Evolutionary conservation across 1,140 invertebrate species (phyloP).

Genomic region (Lepidurus couesii): DNA sequence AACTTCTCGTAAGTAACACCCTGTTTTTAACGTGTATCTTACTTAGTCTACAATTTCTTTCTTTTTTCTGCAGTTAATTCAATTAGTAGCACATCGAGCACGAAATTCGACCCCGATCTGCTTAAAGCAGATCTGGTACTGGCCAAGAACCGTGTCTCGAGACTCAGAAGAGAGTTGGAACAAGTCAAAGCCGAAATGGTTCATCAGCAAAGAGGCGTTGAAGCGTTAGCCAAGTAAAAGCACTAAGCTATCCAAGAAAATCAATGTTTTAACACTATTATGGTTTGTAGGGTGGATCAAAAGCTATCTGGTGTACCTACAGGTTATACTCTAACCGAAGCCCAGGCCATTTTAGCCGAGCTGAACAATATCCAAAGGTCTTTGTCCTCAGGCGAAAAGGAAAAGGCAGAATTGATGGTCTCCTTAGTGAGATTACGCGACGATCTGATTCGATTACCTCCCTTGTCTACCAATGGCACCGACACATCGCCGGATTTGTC

Average conservation of each 20-base stretch:
- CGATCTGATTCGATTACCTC: constrained; percentile 76
- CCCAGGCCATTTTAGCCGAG: constrained; percentile 88
- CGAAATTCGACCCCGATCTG: constrained; percentile 89
- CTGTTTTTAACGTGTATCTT: constrained; percentile 20
- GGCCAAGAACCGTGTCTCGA: constrained; percentile 78
- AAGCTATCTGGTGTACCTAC: constrained; percentile 76
- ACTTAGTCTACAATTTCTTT: constrained; percentile 36
- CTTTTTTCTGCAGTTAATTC: constrained; percentile 70
- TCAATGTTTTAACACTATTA: constrained; percentile 25
- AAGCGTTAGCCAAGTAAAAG: constrained; percentile 78
- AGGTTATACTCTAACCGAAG: constrained; percentile 86
- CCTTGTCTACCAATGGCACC: constrained; percentile 48
- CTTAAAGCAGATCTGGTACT: constrained; percentile 85
- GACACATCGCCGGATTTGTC: constrained; percentile 75
- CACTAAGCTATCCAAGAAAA: neutral
- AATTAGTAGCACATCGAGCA: constrained; percentile 77
- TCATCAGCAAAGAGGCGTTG: constrained; percentile 83
- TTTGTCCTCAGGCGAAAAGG: constrained; percentile 80
- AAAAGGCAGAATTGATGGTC: constrained; percentile 89
- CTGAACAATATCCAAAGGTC: constrained; percentile 88
- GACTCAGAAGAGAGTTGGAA: constrained; percentile 81
- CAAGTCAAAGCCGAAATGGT: constrained; percentile 87
- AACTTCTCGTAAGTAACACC: constrained; percentile 68
- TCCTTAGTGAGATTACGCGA: constrained; percentile 87
- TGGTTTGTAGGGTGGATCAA: constrained; percentile 72